These are phyloP conservation scores for Anthonomus grandis DNA, from an alignment of 1,140 invertebrate genomes.

Conservation along the genomic window DNA sequence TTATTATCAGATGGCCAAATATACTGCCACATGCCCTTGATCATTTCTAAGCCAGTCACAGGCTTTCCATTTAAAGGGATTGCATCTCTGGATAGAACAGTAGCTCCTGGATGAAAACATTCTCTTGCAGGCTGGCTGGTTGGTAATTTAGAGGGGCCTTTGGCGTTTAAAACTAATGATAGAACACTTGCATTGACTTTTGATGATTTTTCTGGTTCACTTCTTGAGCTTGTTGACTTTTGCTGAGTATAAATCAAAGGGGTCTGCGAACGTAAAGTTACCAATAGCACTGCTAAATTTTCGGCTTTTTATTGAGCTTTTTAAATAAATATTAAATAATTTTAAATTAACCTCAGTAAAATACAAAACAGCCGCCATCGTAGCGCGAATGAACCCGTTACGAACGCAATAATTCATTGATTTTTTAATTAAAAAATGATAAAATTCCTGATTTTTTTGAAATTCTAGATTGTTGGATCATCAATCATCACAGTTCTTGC, in stretches of 20 bases:
- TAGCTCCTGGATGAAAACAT: slow-evolving; percentile 88
- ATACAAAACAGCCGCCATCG: slow-evolving; percentile 35
- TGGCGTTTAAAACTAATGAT: slow-evolving; percentile 33
- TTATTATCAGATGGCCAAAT: slow-evolving; percentile 94
- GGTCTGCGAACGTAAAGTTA: slow-evolving; percentile 13
- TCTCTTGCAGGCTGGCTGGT: slow-evolving; percentile 52
- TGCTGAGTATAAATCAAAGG: slow-evolving; percentile 20
- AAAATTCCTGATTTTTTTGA: too few relatives aligned
- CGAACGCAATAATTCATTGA: too few relatives aligned
- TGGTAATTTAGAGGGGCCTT: slow-evolving; percentile 25
- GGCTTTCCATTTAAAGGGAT: slow-evolving; percentile 55
- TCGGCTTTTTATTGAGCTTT: slow-evolving; percentile 16
- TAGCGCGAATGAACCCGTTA: slow-evolving; percentile 25
- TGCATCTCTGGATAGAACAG: slow-evolving; percentile 64
- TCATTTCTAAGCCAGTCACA: slow-evolving; percentile 76
- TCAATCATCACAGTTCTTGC: too few relatives aligned
- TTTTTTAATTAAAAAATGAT: too few relatives aligned
- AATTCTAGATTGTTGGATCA: too few relatives aligned
- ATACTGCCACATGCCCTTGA: slow-evolving; percentile 84
- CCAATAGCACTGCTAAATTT: slow-evolving; percentile 25
- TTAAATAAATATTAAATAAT: slow-evolving; percentile 29
- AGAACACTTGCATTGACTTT: slow-evolving; percentile 33
- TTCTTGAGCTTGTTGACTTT: slow-evolving; percentile 22
- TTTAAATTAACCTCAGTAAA: slow-evolving; percentile 36
- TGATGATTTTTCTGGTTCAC: slow-evolving; percentile 16